phyloP scores from a whole-genome alignment of 2,113 vertebrate genomes.

The Setophaga petechia region DNA sequence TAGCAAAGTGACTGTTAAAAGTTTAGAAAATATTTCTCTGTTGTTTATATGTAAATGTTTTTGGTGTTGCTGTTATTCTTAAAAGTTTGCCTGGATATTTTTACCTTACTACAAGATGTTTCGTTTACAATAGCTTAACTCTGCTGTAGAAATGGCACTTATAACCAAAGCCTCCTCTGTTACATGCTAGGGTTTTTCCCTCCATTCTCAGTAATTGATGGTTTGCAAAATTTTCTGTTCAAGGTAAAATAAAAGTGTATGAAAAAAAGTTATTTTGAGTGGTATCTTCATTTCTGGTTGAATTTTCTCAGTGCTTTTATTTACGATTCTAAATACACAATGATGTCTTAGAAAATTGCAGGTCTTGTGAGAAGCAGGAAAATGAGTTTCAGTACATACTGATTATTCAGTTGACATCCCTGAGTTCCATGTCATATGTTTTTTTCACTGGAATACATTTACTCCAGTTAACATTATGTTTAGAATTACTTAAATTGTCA shows the following conservation, averaged over 20 bases:
- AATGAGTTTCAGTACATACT: not conserved
- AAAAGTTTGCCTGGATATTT: constrained; percentile 12
- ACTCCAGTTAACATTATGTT: not conserved
- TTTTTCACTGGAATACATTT: not conserved
- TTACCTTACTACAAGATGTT: constrained; percentile 46
- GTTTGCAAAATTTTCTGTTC: constrained; percentile 61
- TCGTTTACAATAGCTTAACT: constrained; percentile 70
- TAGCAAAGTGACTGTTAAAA: constrained; percentile 58
- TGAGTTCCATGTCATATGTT: not conserved
- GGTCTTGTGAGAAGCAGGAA: not conserved
- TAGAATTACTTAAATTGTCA: not conserved
- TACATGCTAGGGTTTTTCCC: not conserved
- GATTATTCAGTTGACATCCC: not conserved
- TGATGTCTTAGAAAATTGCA: not conserved
- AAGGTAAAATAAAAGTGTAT: constrained; percentile 77
- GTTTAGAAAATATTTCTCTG: constrained; percentile 66
- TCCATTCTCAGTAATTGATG: constrained; percentile 47
- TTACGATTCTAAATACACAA: not conserved
- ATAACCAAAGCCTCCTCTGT: constrained; percentile 71
- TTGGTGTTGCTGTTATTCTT: constrained; percentile 62
- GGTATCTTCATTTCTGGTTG: constrained; percentile 42
- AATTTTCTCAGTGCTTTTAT: not conserved
- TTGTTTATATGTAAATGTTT: constrained; percentile 73
- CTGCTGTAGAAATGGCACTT: constrained; percentile 73
- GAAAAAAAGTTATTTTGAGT: constrained; percentile 54